Base-by-base conservation (phyloP, 2,113 vertebrate species). In the Octodon degus region DNA sequence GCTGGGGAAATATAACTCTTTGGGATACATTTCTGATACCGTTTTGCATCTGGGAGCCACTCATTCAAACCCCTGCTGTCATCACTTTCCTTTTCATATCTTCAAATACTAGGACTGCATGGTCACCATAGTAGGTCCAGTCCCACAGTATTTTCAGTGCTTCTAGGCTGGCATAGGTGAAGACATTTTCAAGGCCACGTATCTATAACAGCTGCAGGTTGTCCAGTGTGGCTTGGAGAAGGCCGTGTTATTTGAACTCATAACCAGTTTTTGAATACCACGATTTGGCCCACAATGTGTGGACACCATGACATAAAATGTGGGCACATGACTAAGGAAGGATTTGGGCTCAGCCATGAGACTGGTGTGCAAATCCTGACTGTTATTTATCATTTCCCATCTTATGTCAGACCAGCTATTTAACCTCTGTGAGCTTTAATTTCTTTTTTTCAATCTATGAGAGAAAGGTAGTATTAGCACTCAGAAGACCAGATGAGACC, bases 1-100 rank as follows among this genome's bases (percentile, higher is more conserved):
- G 14, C 79, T 85, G 43, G 34, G 82, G n/a, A 89, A 82, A 43
- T 72, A 67, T 82, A 88, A 93, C 60, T 63, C 84, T 77, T 62
- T 47, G 65, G 80, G 89, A 91, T 72, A 91, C 13, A 89, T 81
- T 85, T 91, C 91, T 37, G 65, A 92, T 89, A 60, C 50, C 47
- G 72, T 72, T 93, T 96, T 50, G 68, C 43, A 79, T 58, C 91
- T 67, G 92, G 74, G 62, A 60, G 53, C 76, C 0, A 2, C 37
- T 90, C 37, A 22, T 82, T 81, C 65, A 93, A 7, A 90, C 34
- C 13, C 17, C 60, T 53, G 9, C 55, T 58, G 55, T 65, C 89
- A 25, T 63, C 67, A 70, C 43, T 96, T 93, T 90, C 68, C 89
- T 92, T 82, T 77, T 77, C 40, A 37, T n/a, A 27, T 79, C 77